Conservation (phyloP, 2,888 invertebrate genomes). For the Lithophane socia region DNA sequence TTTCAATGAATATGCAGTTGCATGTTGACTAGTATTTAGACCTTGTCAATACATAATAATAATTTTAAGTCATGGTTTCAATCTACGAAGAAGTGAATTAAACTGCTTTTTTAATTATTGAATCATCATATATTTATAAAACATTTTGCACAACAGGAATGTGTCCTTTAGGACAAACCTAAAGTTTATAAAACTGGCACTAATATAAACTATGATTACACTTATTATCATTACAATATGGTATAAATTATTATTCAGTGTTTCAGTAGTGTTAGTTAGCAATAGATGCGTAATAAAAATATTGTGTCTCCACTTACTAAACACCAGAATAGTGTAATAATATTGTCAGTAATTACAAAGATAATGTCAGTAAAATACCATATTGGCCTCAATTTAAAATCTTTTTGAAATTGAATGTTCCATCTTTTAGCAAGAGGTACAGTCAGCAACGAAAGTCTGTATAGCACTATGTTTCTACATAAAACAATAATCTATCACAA, state of each 20-base stretch:
- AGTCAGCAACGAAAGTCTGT: conserved; percentile 9
- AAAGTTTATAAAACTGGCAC: conserved; percentile 75
- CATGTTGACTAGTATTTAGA: background rate
- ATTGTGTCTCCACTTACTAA: conserved; percentile 31
- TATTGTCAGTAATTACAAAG: conserved; percentile 58
- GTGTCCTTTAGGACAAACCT: conserved; percentile 81
- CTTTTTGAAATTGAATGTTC: conserved; percentile 7
- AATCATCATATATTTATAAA: conserved; percentile 74
- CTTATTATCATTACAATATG: conserved; percentile 49
- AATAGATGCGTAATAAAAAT: conserved; percentile 43
- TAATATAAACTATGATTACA: conserved; percentile 66
- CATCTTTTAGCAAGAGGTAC: conserved; percentile 37
- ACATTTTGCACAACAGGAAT: conserved; percentile 79
- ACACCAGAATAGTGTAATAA: conserved; percentile 31
- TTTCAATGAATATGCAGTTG: background rate
- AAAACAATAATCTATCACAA: conserved; percentile 17
- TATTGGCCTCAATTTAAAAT: conserved; percentile 22
- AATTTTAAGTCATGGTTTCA: background rate
- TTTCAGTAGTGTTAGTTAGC: conserved; percentile 41
- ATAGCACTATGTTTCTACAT: conserved; percentile 1
- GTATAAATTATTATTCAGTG: conserved; percentile 57
- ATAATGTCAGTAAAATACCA: conserved; percentile 12
- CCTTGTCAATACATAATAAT: background rate
- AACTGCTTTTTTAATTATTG: conserved; percentile 63
- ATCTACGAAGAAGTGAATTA: conserved; percentile 33